phyloP scores from a whole-genome alignment of 1,140 invertebrate species.

The Bombus ignitus region DNA sequence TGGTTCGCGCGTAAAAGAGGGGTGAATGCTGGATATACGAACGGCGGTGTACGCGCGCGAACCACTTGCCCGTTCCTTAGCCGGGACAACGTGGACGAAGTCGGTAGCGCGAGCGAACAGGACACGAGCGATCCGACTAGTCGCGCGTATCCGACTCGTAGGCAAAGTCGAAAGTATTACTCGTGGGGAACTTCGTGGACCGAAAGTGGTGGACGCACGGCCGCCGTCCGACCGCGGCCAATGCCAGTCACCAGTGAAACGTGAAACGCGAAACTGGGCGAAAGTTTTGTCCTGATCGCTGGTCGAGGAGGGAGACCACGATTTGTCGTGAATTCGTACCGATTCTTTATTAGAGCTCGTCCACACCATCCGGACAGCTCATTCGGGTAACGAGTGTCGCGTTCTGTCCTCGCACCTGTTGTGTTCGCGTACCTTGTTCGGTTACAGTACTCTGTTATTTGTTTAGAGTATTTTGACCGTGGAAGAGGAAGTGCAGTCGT shows the following conservation, averaged over 20 bases:
- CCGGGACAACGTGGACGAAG: conserved; percentile 26
- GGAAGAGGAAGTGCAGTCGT: not conserved
- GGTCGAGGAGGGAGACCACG: conserved; percentile 26
- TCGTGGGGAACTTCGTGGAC: conserved; percentile 36
- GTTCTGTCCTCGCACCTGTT: conserved; percentile 34
- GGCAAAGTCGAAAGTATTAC: conserved; percentile 21
- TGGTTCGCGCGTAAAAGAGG: conserved; percentile 40
- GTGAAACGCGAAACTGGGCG: conserved; percentile 74
- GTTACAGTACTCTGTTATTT: not conserved
- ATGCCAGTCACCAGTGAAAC: conserved; percentile 77
- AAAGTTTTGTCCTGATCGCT: conserved; percentile 66
- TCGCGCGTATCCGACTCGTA: not conserved
- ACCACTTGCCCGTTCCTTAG: conserved; percentile 58
- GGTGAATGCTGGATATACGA: conserved; percentile 47
- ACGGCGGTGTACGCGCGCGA: conserved; percentile 26
- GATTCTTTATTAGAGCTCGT: conserved; percentile 36
- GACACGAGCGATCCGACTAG: not conserved
- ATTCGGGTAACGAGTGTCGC: conserved; percentile 38
- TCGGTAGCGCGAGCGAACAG: conserved; percentile 8
- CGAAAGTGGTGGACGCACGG: conserved; percentile 50
- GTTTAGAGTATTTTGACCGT: not conserved
- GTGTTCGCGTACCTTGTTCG: conserved; percentile 18
- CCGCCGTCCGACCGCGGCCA: conserved; percentile 37
- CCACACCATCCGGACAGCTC: conserved; percentile 4
- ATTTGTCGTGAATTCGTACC: conserved; percentile 15